Percentiles rank a stretch among this genome's conserved stretches.
These are phyloP conservation scores for Octomys mimax DNA, from an alignment of 2,797 vertebrate species.

Conservation along the genomic window DNA sequence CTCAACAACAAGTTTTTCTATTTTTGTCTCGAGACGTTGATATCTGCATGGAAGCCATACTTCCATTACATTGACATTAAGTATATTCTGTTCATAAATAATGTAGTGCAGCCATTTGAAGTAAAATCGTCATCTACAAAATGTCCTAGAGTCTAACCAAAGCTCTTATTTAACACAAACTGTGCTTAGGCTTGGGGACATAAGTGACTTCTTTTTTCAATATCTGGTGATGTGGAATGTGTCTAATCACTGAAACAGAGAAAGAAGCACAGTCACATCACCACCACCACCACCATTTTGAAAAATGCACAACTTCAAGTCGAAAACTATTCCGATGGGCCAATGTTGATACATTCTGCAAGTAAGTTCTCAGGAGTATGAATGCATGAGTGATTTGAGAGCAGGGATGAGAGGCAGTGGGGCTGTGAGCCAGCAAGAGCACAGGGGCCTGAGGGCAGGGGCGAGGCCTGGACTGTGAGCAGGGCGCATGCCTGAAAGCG, in stretches of 20 bases:
- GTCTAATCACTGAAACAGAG: neutral
- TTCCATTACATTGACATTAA: neutral
- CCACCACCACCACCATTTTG: neutral
- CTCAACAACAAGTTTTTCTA: neutral
- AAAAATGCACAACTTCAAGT: neutral
- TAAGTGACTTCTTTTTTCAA: neutral
- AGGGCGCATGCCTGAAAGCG: neutral
- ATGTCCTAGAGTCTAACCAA: neutral
- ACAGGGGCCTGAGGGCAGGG: neutral
- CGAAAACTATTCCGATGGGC: neutral
- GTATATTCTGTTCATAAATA: neutral
- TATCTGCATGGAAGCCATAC: neutral
- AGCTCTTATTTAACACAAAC: neutral
- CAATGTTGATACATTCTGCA: conserved; percentile 18
- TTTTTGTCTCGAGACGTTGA: neutral
- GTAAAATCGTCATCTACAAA: neutral
- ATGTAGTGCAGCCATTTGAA: neutral
- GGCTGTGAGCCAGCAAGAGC: neutral
- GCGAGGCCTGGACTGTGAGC: neutral
- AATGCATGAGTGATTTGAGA: neutral
- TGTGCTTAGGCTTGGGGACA: neutral
- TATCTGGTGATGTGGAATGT: neutral
- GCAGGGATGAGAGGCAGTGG: neutral
- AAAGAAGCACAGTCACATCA: neutral
- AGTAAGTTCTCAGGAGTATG: neutral